These are phyloP conservation scores for Psittacula cyanocephala DNA, from an alignment of 2,113 vertebrate genomes.

Conservation along the genomic window DNA sequence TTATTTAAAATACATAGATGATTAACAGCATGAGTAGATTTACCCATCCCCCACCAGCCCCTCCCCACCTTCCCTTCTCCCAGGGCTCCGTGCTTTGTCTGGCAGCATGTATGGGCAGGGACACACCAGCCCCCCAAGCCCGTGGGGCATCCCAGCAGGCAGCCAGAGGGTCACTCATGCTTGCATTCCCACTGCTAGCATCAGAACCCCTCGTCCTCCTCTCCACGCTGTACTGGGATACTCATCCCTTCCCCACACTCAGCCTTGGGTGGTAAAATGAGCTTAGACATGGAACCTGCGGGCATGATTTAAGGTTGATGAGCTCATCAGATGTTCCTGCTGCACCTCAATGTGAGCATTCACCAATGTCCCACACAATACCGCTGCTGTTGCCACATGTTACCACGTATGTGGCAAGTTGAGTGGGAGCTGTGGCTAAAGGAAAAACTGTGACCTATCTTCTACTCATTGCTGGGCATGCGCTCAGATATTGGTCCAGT, in stretches of 20 bases:
- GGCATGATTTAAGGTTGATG: not conserved
- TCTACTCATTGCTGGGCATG: not conserved
- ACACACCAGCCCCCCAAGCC: not conserved
- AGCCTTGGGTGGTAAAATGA: not conserved
- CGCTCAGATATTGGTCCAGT: not conserved
- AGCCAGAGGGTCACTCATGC: not conserved
- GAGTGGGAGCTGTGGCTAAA: not conserved
- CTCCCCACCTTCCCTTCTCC: not conserved
- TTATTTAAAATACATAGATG: not conserved
- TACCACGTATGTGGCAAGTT: not conserved
- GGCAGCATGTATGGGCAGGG: too few relatives aligned
- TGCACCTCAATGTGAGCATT: not conserved
- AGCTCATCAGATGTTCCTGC: not conserved
- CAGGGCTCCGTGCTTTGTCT: not conserved
- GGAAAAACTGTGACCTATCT: not conserved
- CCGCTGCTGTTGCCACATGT: accelerated
- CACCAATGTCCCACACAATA: not conserved
- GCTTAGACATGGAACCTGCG: not conserved
- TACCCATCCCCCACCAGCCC: not conserved
- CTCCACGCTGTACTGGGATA: not conserved
- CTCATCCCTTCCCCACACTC: not conserved
- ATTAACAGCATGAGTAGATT: not conserved
- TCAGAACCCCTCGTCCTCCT: not conserved
- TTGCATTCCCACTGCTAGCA: not conserved
- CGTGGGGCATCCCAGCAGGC: not conserved